Conservation (phyloP, 2,888 invertebrate species). For the Apotomis betuletana region DNA sequence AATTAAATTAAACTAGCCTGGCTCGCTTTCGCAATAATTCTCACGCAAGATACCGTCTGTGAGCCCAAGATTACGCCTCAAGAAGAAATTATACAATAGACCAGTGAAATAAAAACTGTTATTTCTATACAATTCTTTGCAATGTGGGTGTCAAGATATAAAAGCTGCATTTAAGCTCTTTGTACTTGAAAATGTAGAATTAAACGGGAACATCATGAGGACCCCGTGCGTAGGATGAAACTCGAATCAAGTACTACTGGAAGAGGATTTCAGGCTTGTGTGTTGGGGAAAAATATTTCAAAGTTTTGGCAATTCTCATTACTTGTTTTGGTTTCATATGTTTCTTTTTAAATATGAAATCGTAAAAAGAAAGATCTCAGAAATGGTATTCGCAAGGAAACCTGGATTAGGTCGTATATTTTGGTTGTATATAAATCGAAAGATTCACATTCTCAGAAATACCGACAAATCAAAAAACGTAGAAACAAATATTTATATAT, state of each 20-base stretch:
- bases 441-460: too few relatives aligned
- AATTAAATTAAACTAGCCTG: slow-evolving; percentile 10
- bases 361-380: too few relatives aligned
- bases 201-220: slow-evolving; percentile 56
- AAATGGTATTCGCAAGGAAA: too few relatives aligned
- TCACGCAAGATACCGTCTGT: slow-evolving; percentile 50
- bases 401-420: too few relatives aligned
- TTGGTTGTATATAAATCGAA: too few relatives aligned
- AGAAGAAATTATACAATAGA: slow-evolving; percentile 55
- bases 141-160: slow-evolving; percentile 4
- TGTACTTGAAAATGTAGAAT: slow-evolving; percentile 60
- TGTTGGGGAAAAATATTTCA: too few relatives aligned
- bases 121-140: not conserved
- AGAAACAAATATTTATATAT: too few relatives aligned
- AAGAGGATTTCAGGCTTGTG: not conserved
- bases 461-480: too few relatives aligned
- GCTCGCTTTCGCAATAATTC: slow-evolving; percentile 46
- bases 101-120: slow-evolving; percentile 3
- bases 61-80: slow-evolving; percentile 45
- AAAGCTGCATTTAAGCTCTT: slow-evolving; percentile 45
- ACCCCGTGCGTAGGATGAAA: slow-evolving; percentile 56
- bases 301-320: too few relatives aligned
- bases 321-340: too few relatives aligned
- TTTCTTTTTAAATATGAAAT: too few relatives aligned
- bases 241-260: slow-evolving; percentile 27